Evolutionary conservation across 1,140 invertebrate genomes (phyloP), one percentile per base, ranked within the genome.

Genomic region (Orchesella cincta): DNA sequence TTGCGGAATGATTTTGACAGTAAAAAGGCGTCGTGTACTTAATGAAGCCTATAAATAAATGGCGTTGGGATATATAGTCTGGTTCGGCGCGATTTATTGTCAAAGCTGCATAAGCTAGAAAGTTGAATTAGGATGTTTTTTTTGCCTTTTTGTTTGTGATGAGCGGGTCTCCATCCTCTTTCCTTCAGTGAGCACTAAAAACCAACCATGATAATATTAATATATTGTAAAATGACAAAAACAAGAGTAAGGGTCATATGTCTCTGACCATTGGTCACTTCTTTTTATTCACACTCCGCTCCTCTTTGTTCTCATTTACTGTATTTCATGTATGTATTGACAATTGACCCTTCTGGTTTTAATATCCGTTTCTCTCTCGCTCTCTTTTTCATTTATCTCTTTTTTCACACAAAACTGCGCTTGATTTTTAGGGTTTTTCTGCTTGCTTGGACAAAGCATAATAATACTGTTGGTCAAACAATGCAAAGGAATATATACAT

Each of bases 231-330:
- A 57, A 57, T 57, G 52, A 57, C 52, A 26, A 57, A 57, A 57
- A 57, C 52, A 57, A 57, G 52, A n/a, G 52, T 57, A 18, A 18
- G 52, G 52, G 52, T 57, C 74, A 75, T 26, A 62, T 75, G 52
- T 67, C 52, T 62, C 29, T 75, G 74, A 75, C 74, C 74, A 75
- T 64, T 75, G 74, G 74, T 67, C 57, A 75, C 35, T 75, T 18
- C 5, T 34, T 35, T 57, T n/a, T 23, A 57, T n/a, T 57, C 52
- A 57, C 14, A 26, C 18, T 8, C 39, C 39, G 39, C 39, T 46
- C 5, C 39, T 46, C 5, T 46, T 46, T 46, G 39, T 46, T 18
- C 39, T 46, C 39, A 46, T 46, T 46, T 46, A 46, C 39, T 5
- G 5, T n/a, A n/a, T n/a, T n/a, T n/a, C 39, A 46, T 46, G 39